Evolutionary conservation across 1,140 invertebrate genomes (phyloP).

Genomic region (Diplogasteroides magnus): DNA sequence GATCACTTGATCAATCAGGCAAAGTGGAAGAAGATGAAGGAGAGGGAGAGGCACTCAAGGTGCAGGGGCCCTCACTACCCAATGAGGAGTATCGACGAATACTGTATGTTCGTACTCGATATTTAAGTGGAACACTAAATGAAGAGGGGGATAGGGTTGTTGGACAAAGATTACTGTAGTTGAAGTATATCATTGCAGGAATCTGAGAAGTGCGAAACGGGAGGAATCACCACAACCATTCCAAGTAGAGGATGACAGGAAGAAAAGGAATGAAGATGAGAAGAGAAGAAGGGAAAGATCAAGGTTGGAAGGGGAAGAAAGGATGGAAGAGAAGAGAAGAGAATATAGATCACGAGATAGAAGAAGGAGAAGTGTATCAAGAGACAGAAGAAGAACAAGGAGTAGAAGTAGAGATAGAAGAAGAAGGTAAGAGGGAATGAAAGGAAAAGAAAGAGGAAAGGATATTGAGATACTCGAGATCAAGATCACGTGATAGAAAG

Average conservation of each 20-base stretch:
- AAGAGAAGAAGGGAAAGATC: slow-evolving; percentile 9
- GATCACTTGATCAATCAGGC: slow-evolving; percentile 10
- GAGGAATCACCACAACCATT: slow-evolving; percentile 19
- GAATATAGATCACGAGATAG: slow-evolving; percentile 7
- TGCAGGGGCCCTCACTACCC: slow-evolving; percentile 34
- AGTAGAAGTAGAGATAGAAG: slow-evolving; percentile 13
- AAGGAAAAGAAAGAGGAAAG: background rate
- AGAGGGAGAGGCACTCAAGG: slow-evolving; percentile 6
- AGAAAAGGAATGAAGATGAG: slow-evolving; percentile 9
- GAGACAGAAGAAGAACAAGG: slow-evolving; percentile 15
- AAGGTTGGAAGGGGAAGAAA: background rate
- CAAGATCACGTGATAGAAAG: background rate
- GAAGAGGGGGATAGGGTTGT: too few species aligned
- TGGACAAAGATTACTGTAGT: too few species aligned
- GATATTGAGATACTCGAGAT: slow-evolving; percentile 16
- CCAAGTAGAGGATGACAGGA: background rate
- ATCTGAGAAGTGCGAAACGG: slow-evolving; percentile 26
- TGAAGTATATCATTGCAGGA: slow-evolving; percentile 19
- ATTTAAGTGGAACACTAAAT: background rate
- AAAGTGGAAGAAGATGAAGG: slow-evolving; percentile 7
- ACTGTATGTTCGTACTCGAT: slow-evolving; percentile 21
- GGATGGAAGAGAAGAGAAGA: background rate
- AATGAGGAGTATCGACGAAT: slow-evolving; percentile 41
- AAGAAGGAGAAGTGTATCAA: background rate
- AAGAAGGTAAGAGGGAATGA: slow-evolving; percentile 11